These are phyloP conservation scores for Protobothrops mucrosquamatus DNA, from an alignment of 2,113 vertebrate genomes.

Conservation along the genomic window DNA sequence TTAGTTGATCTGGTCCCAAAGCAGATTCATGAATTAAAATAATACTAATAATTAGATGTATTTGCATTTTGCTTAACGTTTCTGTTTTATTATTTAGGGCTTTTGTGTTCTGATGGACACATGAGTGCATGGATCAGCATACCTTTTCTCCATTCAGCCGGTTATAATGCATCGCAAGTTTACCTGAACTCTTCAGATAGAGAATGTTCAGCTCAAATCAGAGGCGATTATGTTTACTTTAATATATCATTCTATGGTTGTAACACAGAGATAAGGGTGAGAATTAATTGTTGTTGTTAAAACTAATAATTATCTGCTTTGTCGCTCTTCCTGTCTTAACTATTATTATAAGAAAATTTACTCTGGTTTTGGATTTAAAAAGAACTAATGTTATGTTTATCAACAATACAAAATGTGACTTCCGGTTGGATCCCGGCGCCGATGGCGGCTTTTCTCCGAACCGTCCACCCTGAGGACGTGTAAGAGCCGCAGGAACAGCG, in stretches of 20 bases:
- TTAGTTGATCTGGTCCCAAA: neutral
- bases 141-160: conserved; percentile 28
- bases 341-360: neutral
- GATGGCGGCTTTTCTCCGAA: too few species aligned
- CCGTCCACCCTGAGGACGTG: too few species aligned
- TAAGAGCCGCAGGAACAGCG: too few species aligned
- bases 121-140: conserved; percentile 33
- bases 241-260: conserved; percentile 40
- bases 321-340: neutral
- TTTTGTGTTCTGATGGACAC: conserved; percentile 32
- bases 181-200: conserved; percentile 13
- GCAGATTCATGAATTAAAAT: neutral
- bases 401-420: neutral
- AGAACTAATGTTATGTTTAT: neutral
- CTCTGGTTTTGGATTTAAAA: neutral
- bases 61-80: neutral
- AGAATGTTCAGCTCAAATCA: conserved; percentile 25
- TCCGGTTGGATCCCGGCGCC: too few species aligned
- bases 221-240: conserved; percentile 16
- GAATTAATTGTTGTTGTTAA: neutral
- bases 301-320: neutral
- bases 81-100: conserved; percentile 1
- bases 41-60: neutral
- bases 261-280: conserved; percentile 38
- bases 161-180: conserved; percentile 21